Evolutionary conservation across 2,113 vertebrate species (phyloP).

Genomic region (Gambusia holbrooki): DNA sequence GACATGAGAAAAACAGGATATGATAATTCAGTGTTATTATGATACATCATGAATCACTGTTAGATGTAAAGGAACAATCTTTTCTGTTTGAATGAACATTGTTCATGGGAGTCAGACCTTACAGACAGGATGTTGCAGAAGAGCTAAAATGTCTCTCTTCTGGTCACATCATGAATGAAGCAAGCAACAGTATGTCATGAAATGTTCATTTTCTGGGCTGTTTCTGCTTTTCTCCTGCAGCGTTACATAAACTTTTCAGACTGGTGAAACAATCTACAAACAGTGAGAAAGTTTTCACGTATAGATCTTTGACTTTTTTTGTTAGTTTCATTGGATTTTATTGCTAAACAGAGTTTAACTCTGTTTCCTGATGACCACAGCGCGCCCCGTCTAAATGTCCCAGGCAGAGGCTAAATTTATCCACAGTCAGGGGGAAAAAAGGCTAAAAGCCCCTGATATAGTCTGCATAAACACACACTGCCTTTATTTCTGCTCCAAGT

Average conservation of each 20-base stretch:
- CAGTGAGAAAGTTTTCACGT: too few relatives aligned
- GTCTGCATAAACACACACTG: slow-evolving; percentile 56
- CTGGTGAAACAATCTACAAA: too few relatives aligned
- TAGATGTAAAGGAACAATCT: not conserved
- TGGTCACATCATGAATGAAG: not conserved
- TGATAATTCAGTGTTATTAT: not conserved
- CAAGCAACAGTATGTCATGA: not conserved
- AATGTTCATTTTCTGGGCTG: not conserved
- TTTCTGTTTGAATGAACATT: not conserved
- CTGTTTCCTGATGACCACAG: slow-evolving; percentile 34
- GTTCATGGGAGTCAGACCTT: not conserved
- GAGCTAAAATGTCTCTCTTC: too few relatives aligned
- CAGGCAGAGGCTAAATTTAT: slow-evolving; percentile 67
- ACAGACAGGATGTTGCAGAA: not conserved
- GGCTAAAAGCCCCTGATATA: slow-evolving; percentile 62
- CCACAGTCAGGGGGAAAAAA: slow-evolving; percentile 34
- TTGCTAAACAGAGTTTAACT: not conserved
- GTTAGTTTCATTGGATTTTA: not conserved
- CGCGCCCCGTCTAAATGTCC: slow-evolving; percentile 36
- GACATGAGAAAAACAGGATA: not conserved
- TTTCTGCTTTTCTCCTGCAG: too few relatives aligned
- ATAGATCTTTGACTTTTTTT: not conserved
- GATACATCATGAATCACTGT: not conserved
- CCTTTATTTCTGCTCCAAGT: slow-evolving; percentile 47
- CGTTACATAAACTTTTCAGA: too few relatives aligned